Evolutionary conservation across 2,797 vertebrate species (phyloP).

Genomic region (Naso thynnoides): DNA sequence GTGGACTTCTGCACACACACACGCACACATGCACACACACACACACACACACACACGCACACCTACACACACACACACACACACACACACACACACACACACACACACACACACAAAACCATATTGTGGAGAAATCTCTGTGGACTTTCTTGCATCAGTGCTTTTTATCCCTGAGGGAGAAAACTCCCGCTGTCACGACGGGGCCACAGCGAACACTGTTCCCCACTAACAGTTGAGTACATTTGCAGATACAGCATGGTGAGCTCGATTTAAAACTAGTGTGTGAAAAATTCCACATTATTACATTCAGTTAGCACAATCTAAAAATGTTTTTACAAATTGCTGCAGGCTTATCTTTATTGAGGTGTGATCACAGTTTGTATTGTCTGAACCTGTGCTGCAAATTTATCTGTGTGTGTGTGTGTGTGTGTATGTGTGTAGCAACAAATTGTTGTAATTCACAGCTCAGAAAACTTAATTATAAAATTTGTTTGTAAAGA

Average conservation of each 20-base stretch:
- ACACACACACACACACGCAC: slow-evolving; percentile 1
- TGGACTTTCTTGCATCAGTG: slow-evolving; percentile 47
- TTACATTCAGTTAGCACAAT: slow-evolving; percentile 18
- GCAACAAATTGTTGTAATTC: slow-evolving; percentile 16
- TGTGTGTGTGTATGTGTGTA: background rate
- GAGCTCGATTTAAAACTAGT: background rate
- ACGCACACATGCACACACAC: slow-evolving; percentile 3
- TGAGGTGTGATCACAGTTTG: slow-evolving; percentile 33
- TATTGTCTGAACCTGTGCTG: slow-evolving; percentile 10
- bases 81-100: slow-evolving; percentile 3
- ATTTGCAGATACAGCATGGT: background rate
- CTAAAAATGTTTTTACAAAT: slow-evolving; percentile 42
- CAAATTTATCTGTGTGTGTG: background rate
- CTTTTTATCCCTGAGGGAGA: slow-evolving; percentile 40
- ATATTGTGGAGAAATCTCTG: slow-evolving; percentile 47
- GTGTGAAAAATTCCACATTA: slow-evolving; percentile 21
- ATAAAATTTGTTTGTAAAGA: slow-evolving; percentile 6
- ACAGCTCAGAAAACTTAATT: slow-evolving; percentile 15
- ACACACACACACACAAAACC: slow-evolving; percentile 2
- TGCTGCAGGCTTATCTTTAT: background rate
- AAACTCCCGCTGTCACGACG: slow-evolving; percentile 24
- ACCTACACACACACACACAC: background rate
- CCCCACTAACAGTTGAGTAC: slow-evolving; percentile 1
- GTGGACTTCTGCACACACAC: background rate
- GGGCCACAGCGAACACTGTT: slow-evolving; percentile 5